phyloP scores from a whole-genome alignment of 2,113 vertebrate genomes.

The Neotoma lepida region DNA sequence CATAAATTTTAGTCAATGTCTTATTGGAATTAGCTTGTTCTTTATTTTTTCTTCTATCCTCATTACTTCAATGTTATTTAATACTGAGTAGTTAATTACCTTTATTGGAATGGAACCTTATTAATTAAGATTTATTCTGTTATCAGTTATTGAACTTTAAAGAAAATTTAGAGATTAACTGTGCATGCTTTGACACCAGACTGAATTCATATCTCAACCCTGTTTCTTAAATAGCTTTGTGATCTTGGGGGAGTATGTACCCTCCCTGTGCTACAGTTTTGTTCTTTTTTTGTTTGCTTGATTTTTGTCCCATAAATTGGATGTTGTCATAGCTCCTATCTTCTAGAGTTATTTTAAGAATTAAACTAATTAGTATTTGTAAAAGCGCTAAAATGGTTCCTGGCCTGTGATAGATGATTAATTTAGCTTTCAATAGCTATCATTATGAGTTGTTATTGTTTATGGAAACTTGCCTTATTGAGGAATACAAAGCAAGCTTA shows the following conservation, averaged over 20 bases:
- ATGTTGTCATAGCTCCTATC: background rate
- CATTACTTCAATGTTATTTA: background rate
- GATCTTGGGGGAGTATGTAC: background rate
- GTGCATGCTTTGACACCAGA: background rate
- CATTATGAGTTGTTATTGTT: constrained; percentile 8
- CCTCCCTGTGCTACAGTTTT: background rate
- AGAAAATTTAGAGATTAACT: constrained; percentile 22
- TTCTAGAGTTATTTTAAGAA: background rate
- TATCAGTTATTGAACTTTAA: constrained; percentile 37
- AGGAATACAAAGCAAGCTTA: constrained; percentile 16
- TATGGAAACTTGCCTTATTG: constrained; percentile 9
- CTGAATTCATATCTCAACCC: constrained; percentile 22
- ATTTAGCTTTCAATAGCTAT: background rate
- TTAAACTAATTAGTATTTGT: constrained; percentile 39
- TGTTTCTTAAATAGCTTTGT: background rate
- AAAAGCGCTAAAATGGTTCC: background rate
- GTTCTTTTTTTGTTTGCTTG: background rate
- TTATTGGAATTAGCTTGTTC: constrained; percentile 5
- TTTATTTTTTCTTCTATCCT: background rate
- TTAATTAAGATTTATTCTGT: constrained; percentile 29
- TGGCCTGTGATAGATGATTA: constrained; percentile 1
- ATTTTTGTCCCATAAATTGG: constrained; percentile 26
- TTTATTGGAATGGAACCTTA: constrained; percentile 24
- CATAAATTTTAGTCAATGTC: constrained; percentile 13
- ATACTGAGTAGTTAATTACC: constrained; percentile 34